Evolutionary conservation across 1,140 invertebrate species (phyloP), one percentile per base, ranked within the genome.

Genomic region (Bilobella aurantiaca): DNA sequence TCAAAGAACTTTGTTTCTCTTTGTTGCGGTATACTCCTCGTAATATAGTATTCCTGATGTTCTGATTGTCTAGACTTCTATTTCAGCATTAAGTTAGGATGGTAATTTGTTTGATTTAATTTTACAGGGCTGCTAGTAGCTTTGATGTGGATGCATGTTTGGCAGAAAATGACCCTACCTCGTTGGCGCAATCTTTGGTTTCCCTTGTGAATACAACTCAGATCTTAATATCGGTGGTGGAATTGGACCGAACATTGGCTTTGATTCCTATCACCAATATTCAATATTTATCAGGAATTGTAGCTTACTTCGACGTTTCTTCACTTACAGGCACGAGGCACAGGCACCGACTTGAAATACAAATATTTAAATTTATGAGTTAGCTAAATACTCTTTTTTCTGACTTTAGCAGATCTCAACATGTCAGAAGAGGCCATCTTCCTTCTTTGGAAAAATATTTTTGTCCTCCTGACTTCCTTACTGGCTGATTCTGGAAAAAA

Each of bases 181-280:
- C 23, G 57, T 69, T 65, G 65, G 16, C 61, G 1, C 42, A 66
- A 28, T 63, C 21, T 37, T 66, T 65, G 47, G 46, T 34, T 16
- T 56, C 70, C 29, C 23, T 67, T n/a, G 57, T 58, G 1, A 31
- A 53, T 47, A 28, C 61, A 12, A 25, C 69, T 25, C 64, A 72
- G 57, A 32, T 61, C 18, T 56, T 72, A 1, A 68, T 68, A 1
- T 32, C 47, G 0, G 8, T 72, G 3, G 46, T 58, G 12, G 28
- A 60, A 23, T 25, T 64, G 21, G 68, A 72, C 25, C 21, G 56
- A 28, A 53, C 23, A 21, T 31, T 68, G 16, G 60, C 67, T 0
- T 31, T 69, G n/a, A 63, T 67, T 31, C 29, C 69, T 2, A 69
- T 72, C 37, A 65, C 66, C 1, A 67, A 72, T 53, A 69, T 64